Evolutionary conservation across 2,888 invertebrate species (phyloP).

Genomic region (Hyposoter didymator): DNA sequence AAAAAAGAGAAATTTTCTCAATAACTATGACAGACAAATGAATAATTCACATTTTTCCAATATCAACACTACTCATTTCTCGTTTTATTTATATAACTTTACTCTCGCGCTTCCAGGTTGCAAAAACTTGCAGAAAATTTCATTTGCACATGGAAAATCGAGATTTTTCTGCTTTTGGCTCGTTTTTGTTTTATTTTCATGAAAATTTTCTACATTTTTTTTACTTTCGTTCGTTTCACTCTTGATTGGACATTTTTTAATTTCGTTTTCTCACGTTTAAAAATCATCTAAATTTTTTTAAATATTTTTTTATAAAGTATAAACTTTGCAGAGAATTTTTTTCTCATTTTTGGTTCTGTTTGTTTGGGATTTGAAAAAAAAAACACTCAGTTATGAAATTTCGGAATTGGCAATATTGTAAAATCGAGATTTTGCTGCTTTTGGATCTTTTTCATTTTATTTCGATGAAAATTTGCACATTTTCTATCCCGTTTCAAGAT

Average conservation of each 20-base stretch:
- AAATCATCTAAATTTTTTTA: no score
- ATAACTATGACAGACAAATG: neutral
- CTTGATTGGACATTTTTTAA: no score
- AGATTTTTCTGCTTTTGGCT: neutral
- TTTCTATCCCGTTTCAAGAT: neutral
- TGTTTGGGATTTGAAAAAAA: no score
- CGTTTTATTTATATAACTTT: neutral
- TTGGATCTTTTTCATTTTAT: neutral
- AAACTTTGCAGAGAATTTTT: no score
- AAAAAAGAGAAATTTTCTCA: conserved; percentile 7
- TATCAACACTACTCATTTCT: neutral
- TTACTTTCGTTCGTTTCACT: no score
- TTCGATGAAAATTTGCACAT: neutral
- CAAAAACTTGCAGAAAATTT: neutral
- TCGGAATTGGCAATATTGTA: no score
- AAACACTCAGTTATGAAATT: no score
- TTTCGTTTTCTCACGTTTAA: no score
- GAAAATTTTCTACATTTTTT: no score
- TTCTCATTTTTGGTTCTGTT: no score
- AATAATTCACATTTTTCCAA: neutral
- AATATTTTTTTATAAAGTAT: no score
- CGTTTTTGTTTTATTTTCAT: neutral
- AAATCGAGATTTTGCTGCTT: neutral
- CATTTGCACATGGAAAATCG: neutral
- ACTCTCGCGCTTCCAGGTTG: neutral